Percentiles rank a stretch among this genome's conserved stretches.
These are phyloP conservation scores for Arbacia lixula DNA, from an alignment of 53 echinoderm and acorn worm genomes.

Conservation along the genomic window DNA sequence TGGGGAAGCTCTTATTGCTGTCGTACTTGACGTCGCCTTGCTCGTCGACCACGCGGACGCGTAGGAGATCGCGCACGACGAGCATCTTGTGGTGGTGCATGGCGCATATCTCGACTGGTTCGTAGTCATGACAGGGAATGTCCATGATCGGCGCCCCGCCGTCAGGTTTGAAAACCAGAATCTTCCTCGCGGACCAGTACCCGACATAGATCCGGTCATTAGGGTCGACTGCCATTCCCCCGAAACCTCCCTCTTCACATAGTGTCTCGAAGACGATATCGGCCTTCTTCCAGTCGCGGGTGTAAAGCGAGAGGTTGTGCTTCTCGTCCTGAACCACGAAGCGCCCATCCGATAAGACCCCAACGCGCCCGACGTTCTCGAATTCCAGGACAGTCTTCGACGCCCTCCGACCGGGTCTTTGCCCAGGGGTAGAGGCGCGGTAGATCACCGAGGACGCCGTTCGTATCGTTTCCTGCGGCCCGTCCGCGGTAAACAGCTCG, in stretches of 20 bases:
- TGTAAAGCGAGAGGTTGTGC: constrained; percentile 1
- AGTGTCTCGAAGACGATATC: neutral
- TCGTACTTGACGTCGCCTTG: constrained; percentile 17
- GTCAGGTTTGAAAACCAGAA: constrained; percentile 4
- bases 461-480: constrained; percentile 24
- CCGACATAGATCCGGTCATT: constrained; percentile 9
- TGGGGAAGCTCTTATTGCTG: neutral
- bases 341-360: constrained; percentile 21
- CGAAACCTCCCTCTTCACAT: neutral
- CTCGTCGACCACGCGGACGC: neutral
- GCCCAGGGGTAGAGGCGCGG: neutral
- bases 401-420: neutral
- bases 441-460: neutral
- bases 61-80: constrained; percentile 7
- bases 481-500: constrained; percentile 6
- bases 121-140: constrained; percentile 3
- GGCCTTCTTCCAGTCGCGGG: constrained; percentile 6
- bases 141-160: constrained; percentile 26
- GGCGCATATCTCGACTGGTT: constrained; percentile 6
- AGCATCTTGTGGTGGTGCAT: constrained; percentile 24
- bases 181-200: constrained; percentile 12
- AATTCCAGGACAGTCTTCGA: constrained; percentile 1
- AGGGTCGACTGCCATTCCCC: constrained; percentile 8
- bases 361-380: constrained; percentile 15
- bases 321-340: constrained; percentile 12